Base-by-base conservation (phyloP, 2,888 invertebrate genomes). In the Lochmaea capreae region DNA sequence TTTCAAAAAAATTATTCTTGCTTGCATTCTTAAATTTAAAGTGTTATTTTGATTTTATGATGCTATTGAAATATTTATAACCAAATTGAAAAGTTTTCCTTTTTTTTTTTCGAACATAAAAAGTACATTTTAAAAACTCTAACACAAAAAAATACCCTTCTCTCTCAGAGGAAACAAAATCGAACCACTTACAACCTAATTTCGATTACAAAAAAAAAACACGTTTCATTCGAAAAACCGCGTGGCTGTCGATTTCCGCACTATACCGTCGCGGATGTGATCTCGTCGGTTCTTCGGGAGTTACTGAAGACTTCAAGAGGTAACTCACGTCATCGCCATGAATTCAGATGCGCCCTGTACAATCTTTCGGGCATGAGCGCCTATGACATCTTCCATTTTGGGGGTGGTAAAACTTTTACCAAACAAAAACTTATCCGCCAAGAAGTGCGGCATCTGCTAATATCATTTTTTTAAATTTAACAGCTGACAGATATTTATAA, bases 331-430 rank as follows among this genome's bases (percentile, higher is more conserved):
- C 73, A 69, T 65, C 73, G 69, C 65, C 69, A 74, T 73, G 72
- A 77, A 69, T 75, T 77, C 79, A 76, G 78, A 79, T 79, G 79
- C 80, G 80, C 80, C 77, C 77, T 77, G 79, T 77, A 75, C 77
- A 74, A 78, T 74, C 43, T 43, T 57, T 59, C 62, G 5, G 18
- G 39, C 43, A 43, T 43, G 16, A 62, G 62, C 62, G 62, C 18
- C 43, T 18, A 62, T 10, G 1, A 43, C 43, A 12, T 10, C 43
- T 43, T 43, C 43, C 43, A 9, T 18, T 54, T 54, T 10, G 52
- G 52, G 52, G 52, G 52, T 52, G 8, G 54, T 18, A 16, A 54
- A n/a, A 18, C 5, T n/a, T 6, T 16, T 9, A 18, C 46, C 46
- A 18, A 18, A 10, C 9, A 18, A 10, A 16, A 10, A 10, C 10